These are phyloP conservation scores for Tadarida brasiliensis DNA, from an alignment of 2,797 vertebrate species.

Conservation along the genomic window DNA sequence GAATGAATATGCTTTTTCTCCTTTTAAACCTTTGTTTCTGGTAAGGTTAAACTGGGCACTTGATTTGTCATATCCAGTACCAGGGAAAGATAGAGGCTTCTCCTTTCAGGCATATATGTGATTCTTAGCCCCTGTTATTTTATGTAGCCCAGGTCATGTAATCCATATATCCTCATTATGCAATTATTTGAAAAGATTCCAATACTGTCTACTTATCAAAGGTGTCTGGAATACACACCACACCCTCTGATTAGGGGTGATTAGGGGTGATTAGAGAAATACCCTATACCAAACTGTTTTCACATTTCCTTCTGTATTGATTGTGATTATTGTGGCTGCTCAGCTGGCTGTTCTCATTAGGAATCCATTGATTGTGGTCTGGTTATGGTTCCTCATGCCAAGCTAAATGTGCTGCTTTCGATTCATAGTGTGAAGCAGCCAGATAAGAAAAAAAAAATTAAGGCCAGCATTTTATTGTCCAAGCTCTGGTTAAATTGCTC, in stretches of 20 bases:
- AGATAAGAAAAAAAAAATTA: conserved; percentile 73
- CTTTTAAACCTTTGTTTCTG: conserved; percentile 17
- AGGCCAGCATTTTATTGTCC: conserved; percentile 76
- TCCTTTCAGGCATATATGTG: neutral
- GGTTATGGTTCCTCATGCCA: conserved; percentile 80
- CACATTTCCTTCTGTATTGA: conserved; percentile 83
- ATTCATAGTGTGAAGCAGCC: neutral
- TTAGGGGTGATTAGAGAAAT: conserved; percentile 74
- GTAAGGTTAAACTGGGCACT: neutral
- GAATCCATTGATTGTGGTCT: conserved; percentile 82
- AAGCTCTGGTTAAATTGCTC: conserved; percentile 75
- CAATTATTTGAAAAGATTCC: conserved; percentile 68
- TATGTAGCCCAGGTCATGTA: neutral
- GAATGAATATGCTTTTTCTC: neutral
- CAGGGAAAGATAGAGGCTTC: neutral
- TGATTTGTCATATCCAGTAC: neutral
- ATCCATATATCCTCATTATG: conserved; percentile 68
- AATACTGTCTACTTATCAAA: neutral
- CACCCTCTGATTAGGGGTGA: conserved; percentile 64
- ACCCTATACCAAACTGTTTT: conserved; percentile 76
- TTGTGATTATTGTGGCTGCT: conserved; percentile 85
- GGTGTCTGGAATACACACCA: neutral
- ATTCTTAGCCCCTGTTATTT: neutral
- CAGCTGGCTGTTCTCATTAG: conserved; percentile 85
- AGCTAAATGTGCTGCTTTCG: conserved; percentile 30